A percentile compares a stretch with the other conserved stretches of the same genome.
These are phyloP conservation scores for Idaea aversata DNA, from an alignment of 2,888 invertebrate genomes.

Conservation along the genomic window DNA sequence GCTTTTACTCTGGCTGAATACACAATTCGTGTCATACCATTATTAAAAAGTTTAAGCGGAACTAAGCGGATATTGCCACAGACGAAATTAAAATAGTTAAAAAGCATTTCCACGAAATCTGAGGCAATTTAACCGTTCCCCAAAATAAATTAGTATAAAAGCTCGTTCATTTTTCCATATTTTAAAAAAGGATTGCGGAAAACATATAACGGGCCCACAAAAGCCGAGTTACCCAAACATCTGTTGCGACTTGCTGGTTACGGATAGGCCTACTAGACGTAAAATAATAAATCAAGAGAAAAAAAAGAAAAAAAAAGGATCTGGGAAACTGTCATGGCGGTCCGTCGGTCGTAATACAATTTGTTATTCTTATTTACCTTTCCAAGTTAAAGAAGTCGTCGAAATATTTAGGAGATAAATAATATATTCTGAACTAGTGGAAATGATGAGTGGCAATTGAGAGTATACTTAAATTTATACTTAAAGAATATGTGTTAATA, in stretches of 20 bases:
- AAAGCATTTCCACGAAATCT: no score
- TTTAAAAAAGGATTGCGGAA: constrained; percentile 21
- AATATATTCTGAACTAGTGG: no score
- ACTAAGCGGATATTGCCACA: no score
- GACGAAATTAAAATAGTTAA: no score
- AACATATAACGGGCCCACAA: constrained; percentile 29
- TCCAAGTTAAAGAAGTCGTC: constrained; percentile 30
- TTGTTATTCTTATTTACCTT: constrained; percentile 40
- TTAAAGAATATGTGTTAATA: no score
- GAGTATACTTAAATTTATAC: no score
- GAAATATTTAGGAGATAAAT: constrained; percentile 18
- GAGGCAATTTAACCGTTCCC: not conserved
- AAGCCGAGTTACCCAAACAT: constrained; percentile 40
- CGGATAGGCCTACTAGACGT: constrained; percentile 41
- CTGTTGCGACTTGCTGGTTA: constrained; percentile 42
- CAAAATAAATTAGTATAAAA: not conserved
- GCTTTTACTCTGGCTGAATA: no score
- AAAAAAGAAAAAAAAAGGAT: constrained; percentile 30
- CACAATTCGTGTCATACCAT: no score
- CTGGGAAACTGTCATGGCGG: constrained; percentile 47
- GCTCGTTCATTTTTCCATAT: not conserved
- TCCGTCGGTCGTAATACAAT: constrained; percentile 30
- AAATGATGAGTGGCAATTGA: no score
- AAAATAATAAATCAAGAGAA: constrained; percentile 52
- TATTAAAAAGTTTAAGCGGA: no score